Evolutionary conservation across 2,888 invertebrate species (phyloP).

Genomic region (Hecatera dysodea): DNA sequence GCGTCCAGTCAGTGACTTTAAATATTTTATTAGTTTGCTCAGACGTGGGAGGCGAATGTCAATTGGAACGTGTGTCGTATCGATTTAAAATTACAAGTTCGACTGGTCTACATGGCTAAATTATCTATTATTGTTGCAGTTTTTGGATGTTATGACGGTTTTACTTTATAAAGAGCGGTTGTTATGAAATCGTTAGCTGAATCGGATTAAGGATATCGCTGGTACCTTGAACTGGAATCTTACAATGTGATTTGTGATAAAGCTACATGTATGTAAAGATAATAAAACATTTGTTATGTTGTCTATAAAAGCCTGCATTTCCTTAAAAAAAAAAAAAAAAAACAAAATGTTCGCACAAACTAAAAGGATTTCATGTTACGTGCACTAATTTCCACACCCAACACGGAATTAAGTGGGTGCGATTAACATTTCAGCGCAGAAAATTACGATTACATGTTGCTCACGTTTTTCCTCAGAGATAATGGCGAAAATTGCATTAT

Average conservation of each 20-base stretch:
- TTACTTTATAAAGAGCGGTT: slow-evolving; percentile 21
- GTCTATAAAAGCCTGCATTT: neutral
- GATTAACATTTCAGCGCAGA: slow-evolving; percentile 49
- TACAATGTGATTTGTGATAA: slow-evolving; percentile 11
- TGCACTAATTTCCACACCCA: slow-evolving; percentile 21
- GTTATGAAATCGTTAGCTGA: slow-evolving; percentile 31
- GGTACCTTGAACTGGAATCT: slow-evolving; percentile 22
- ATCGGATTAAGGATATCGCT: slow-evolving; percentile 31
- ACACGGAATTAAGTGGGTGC: slow-evolving; percentile 28
- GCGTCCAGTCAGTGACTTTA: slow-evolving; percentile 56
- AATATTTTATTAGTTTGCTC: slow-evolving; percentile 63
- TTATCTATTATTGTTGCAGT: slow-evolving; percentile 44
- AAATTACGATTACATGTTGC: slow-evolving; percentile 56
- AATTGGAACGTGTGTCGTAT: slow-evolving; percentile 59
- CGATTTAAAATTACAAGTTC: slow-evolving; percentile 55
- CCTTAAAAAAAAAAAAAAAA: too few species aligned
- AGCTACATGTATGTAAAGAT: neutral
- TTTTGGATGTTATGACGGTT: slow-evolving; percentile 35
- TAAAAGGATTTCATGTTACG: slow-evolving; percentile 12
- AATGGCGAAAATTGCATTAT: slow-evolving; percentile 53
- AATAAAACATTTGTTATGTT: neutral
- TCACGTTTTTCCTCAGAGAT: slow-evolving; percentile 57
- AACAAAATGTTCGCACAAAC: neutral
- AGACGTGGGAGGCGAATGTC: slow-evolving; percentile 63
- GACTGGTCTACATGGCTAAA: slow-evolving; percentile 46